Evolutionary conservation across 2,113 vertebrate species (phyloP).

Genomic region (Gymnorhina tibicen): DNA sequence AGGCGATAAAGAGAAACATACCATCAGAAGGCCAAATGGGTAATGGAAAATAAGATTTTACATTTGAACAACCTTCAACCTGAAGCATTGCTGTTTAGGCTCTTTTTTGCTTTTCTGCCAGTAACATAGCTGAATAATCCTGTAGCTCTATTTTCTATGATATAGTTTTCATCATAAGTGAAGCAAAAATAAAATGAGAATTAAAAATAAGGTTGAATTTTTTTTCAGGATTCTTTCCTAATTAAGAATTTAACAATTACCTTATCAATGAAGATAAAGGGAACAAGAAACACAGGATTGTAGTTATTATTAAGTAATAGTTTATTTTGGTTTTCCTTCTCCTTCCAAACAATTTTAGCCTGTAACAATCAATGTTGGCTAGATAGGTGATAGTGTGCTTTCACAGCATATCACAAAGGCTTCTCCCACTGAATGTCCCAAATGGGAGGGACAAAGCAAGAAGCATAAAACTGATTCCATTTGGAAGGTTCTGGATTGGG

Average conservation of each 20-base stretch:
- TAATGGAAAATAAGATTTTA: not conserved
- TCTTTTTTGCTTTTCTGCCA: not conserved
- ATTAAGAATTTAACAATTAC: not conserved
- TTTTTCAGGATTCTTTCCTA: not conserved
- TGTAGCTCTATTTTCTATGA: not conserved
- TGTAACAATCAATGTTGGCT: not conserved
- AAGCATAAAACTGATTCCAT: constrained; percentile 31
- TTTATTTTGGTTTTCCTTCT: not conserved
- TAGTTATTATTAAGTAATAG: not conserved
- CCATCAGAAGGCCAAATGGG: not conserved
- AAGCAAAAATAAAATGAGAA: not conserved
- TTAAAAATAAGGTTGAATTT: not conserved
- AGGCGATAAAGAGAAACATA: not conserved
- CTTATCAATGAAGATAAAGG: not conserved
- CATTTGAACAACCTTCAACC: not conserved
- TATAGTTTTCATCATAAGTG: not conserved
- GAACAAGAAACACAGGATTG: not conserved
- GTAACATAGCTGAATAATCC: not conserved
- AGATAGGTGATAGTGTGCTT: not conserved
- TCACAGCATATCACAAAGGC: not conserved
- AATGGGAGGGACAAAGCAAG: not conserved
- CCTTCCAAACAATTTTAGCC: not conserved
- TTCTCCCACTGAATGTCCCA: not conserved
- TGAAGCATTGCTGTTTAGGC: not conserved
- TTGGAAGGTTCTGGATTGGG: constrained; percentile 18